Conservation (phyloP, 2,797 vertebrate species). For the Hipposideros larvatus region DNA sequence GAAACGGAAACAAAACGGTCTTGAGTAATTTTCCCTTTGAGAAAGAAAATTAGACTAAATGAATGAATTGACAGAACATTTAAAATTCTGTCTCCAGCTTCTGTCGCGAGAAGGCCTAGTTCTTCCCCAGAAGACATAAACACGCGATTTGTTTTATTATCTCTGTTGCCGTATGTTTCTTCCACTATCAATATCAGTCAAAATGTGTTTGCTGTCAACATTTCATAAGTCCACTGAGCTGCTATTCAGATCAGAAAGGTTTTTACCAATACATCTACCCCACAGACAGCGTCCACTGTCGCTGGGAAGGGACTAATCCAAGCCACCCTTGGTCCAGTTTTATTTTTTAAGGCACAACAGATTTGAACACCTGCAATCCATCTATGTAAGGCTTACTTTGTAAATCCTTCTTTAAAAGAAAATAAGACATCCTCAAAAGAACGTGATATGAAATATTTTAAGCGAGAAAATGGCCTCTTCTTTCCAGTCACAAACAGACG, state of each 20-base stretch:
- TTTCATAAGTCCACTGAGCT: neutral
- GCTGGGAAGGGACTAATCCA: neutral
- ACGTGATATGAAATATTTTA: neutral
- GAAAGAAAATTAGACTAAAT: constrained; percentile 68
- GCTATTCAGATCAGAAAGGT: neutral
- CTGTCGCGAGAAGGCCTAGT: neutral
- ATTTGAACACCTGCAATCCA: neutral
- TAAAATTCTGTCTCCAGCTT: constrained; percentile 66
- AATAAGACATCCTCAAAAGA: neutral
- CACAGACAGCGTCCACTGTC: neutral
- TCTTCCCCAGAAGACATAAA: constrained; percentile 52
- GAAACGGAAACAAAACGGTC: constrained; percentile 48
- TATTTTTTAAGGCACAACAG: neutral
- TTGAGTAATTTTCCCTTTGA: constrained; percentile 57
- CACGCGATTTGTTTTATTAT: constrained; percentile 51
- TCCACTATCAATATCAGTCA: constrained; percentile 4
- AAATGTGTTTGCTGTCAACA: neutral
- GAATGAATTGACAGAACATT: constrained; percentile 56
- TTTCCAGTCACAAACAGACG: neutral
- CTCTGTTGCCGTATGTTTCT: constrained; percentile 42
- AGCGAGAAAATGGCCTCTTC: neutral
- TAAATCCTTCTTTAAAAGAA: constrained; percentile 5
- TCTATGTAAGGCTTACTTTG: neutral
- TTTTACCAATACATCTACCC: neutral
- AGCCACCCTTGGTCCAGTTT: neutral